Evolutionary conservation across 2,797 vertebrate genomes (phyloP).

Genomic region (Sphaeramia orbicularis): DNA sequence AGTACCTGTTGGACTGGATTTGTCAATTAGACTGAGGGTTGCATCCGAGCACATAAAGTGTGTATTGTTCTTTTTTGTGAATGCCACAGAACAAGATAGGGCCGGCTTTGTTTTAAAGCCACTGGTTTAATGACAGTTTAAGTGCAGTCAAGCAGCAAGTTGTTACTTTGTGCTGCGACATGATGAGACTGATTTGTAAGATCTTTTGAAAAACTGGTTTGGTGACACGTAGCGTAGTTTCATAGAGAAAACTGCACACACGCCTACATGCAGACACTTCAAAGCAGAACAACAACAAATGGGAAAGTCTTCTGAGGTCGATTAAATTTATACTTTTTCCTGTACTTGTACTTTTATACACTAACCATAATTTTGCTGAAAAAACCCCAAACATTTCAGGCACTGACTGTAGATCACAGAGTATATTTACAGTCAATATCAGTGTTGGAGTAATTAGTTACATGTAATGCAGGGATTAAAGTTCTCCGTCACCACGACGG

Average conservation of each 20-base stretch:
- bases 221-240: slow-evolving; percentile 7
- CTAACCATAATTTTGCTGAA: too few relatives aligned
- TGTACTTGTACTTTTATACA: background rate
- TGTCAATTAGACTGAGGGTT: slow-evolving; percentile 12
- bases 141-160: slow-evolving; percentile 3
- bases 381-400: too few relatives aligned
- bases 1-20: slow-evolving; percentile 60
- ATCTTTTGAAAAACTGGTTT: slow-evolving; percentile 40
- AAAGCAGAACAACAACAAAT: slow-evolving; percentile 7
- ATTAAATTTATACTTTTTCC: background rate
- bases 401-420: too few relatives aligned
- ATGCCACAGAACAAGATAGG: slow-evolving; percentile 31
- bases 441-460: too few relatives aligned
- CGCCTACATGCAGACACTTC: background rate
- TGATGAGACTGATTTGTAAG: slow-evolving; percentile 39
- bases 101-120: slow-evolving; percentile 12
- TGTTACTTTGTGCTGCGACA: slow-evolving; percentile 30
- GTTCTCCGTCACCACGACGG: too few relatives aligned
- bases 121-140: slow-evolving; percentile 21
- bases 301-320: slow-evolving; percentile 1
- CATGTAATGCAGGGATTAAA: too few relatives aligned
- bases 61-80: slow-evolving; percentile 19
- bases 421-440: too few relatives aligned
- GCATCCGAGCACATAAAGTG: background rate
- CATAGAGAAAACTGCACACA: slow-evolving; percentile 5